These are phyloP conservation scores for Patiria miniata DNA, from an alignment of 35 echinoderm and acorn worm genomes.

Conservation along the genomic window DNA sequence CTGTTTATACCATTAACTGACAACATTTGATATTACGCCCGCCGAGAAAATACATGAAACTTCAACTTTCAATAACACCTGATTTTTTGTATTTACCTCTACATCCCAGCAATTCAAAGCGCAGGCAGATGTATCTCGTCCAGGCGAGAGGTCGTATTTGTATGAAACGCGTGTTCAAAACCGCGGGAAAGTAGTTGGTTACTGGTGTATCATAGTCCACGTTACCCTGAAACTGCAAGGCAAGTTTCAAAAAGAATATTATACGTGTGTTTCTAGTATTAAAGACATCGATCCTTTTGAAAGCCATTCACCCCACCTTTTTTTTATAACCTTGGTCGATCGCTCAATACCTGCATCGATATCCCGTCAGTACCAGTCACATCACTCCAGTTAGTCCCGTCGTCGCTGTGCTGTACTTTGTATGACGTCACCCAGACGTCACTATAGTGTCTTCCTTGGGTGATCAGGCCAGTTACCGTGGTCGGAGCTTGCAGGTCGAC, in stretches of 20 bases:
- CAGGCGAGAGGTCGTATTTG: background rate
- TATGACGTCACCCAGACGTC: slow-evolving; percentile 55
- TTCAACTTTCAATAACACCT: no score
- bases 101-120: slow-evolving; percentile 32
- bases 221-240: background rate
- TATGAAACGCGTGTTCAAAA: background rate
- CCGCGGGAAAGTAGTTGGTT: background rate
- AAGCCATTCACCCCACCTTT: no score
- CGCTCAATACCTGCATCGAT: background rate
- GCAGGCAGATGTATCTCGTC: background rate
- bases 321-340: no score
- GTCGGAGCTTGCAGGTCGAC: slow-evolving; percentile 33
- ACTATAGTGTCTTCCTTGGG: slow-evolving; percentile 45
- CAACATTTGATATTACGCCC: no score
- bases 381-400: background rate
- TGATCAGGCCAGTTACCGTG: slow-evolving; percentile 42
- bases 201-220: background rate
- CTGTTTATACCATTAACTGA: no score
- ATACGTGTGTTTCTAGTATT: no score
- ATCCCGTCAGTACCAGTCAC: background rate
- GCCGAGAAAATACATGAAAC: no score
- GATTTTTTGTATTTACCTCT: background rate
- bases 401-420: slow-evolving; percentile 14
- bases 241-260: background rate
- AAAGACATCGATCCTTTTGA: no score